Evolutionary conservation across 2,797 vertebrate species (phyloP), one percentile per base, ranked within the genome.

Genomic region (Oryzias sinensis): DNA sequence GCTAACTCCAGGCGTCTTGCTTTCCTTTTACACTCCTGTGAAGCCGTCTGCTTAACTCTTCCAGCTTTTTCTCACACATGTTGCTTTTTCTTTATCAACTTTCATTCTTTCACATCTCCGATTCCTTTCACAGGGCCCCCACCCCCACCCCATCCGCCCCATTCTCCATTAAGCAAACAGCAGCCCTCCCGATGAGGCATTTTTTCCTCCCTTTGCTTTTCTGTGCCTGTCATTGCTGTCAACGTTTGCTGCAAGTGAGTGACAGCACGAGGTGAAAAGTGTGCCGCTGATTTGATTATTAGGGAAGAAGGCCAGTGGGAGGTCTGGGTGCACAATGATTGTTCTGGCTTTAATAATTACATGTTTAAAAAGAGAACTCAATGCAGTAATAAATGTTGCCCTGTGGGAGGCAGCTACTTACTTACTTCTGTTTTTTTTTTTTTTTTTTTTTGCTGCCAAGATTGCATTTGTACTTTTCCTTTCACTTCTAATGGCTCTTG

Each of bases 141-240:
- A 2, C 15, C 40, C 1, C 57, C 51, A 58, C 20, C 43, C 44
- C 43, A 11, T 9, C 33, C 33, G 33, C 33, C 43, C 62, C 18
- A 40, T 54, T 56, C 61, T 54, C 11, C 44, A 63, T 67, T 65
- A 5, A 54, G 43, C 22, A 27, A 41, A 52, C 50, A 57, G 20
- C 46, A 13, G 54, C 49, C 14, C 15, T 15, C 18, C 49, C 18
- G 20, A 24, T 27, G 33, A 37, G 33, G 11, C 24, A 22, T 17
- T 43, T 40, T 43, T 50, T 0, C 50, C 42, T 43, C 43, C 25
- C 37, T 40, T 56, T 44, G 54, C 61, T 69, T 70, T 73, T 43
- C 70, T 54, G 14, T 62, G 56, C 48, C 52, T 80, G 77, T 80
- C 79, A 77, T 56, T 63, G 63, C 53, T 72, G 67, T 77, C 75